Evolutionary conservation across 2,888 invertebrate genomes (phyloP), one percentile per base, ranked within the genome.

Genomic region (Augiades crinisus): DNA sequence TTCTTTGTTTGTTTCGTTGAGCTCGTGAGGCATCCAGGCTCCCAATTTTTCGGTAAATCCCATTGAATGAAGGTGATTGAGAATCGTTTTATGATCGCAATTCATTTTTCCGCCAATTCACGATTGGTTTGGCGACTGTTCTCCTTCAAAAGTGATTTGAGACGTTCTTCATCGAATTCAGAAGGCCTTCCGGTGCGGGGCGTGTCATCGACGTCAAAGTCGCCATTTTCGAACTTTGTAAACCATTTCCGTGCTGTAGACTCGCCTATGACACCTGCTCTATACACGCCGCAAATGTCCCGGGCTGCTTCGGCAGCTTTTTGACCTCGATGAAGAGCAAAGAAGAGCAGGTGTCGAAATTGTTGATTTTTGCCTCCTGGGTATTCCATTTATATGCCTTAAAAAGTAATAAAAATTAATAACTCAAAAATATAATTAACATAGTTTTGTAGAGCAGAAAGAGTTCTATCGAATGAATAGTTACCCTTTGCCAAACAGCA

Each of bases 61-160:
- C 52, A 59, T 55, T 43, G 53, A 59, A 43, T 59, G 49, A 57
- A 60, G 53, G 44, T 57, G 58, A 47, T 49, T 60, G 34, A 59
- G 55, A 41, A 59, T 59, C 41, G 51, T 59, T 31, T 57, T 56
- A 17, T 60, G 53, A 53, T 52, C 27, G 41, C 30, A 41, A 27
- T 41, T 41, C 12, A 27, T 30, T 27, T 24, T 27, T 41, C 30
- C 30, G 14, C 41, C 40, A 40, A 40, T 21, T 40, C 24, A 40
- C 40, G 10, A 22, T 14, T 22, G 22, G 24, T 40, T 40, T 27
- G 41, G 14, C n/a, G 41, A 30, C 30, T 7, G 30, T 30, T 30
- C 30, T 30, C 30, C 30, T 30, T 7, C 7, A 30, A 30, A 30
- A 30, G 12, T 30, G 30, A 30, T 3, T 30, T 30, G 30, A 30